These are phyloP conservation scores for Brenthis daphne DNA, from an alignment of 2,888 invertebrate species.

Conservation along the genomic window DNA sequence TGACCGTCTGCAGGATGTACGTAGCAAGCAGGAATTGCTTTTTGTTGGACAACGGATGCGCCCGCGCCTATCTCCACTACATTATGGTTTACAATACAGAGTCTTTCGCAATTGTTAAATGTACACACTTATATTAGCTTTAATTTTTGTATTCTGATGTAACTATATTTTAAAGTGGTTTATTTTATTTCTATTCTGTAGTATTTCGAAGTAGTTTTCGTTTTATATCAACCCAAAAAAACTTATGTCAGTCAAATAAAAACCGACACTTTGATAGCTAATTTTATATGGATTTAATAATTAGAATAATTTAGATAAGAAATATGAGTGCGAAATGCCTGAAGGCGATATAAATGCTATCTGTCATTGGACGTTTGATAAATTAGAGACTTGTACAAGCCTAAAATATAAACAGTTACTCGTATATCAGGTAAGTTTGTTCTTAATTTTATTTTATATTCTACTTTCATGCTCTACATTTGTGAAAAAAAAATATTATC, in stretches of 20 bases:
- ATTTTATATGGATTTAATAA: not conserved
- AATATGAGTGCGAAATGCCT: slow-evolving; percentile 5
- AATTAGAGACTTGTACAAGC: slow-evolving; percentile 7
- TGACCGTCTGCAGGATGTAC: slow-evolving; percentile 30
- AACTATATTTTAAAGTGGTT: no score
- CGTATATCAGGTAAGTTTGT: slow-evolving; percentile 6
- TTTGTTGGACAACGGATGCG: slow-evolving; percentile 36
- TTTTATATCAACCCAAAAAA: no score
- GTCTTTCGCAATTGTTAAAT: slow-evolving; percentile 4
- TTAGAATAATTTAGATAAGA: slow-evolving; percentile 14
- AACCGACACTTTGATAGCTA: no score
- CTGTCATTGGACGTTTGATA: slow-evolving; percentile 16
- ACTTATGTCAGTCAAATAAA: no score
- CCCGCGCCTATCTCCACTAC: slow-evolving; percentile 29
- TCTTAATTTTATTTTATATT: slow-evolving; percentile 3
- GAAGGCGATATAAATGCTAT: slow-evolving; percentile 2
- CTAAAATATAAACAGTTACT: slow-evolving; percentile 2
- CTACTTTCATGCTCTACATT: not conserved
- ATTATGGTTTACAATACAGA: slow-evolving; percentile 5
- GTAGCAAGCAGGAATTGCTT: slow-evolving; percentile 31
- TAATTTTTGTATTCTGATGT: no score
- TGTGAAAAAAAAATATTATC: not conserved
- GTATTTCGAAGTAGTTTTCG: no score
- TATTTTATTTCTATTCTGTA: no score
- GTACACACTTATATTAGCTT: not conserved